A percentile compares a stretch with the other conserved stretches of the same genome.
Conservation (phyloP, 2,113 vertebrate genomes). For the Mixornis gularis region DNA sequence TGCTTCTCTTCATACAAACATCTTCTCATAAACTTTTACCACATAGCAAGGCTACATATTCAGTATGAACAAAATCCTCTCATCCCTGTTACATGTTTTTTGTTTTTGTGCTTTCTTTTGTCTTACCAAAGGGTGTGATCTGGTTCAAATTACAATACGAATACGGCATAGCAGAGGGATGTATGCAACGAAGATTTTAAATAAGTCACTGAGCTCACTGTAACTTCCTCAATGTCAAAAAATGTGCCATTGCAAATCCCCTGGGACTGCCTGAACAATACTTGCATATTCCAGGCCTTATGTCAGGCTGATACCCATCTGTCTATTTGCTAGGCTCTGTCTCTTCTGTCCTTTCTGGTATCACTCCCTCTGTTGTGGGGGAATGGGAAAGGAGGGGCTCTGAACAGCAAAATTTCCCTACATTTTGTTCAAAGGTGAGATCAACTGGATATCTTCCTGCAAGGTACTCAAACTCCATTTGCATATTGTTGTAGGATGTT, state of each 20-base stretch:
- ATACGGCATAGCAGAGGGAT: not conserved
- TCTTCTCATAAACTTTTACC: not conserved
- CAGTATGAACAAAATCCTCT: not conserved
- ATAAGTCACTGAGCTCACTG: constrained; percentile 6
- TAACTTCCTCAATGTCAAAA: constrained; percentile 40
- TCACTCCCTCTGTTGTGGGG: not conserved
- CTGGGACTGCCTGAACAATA: not conserved
- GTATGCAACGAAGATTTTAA: not conserved
- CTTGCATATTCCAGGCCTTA: constrained; percentile 28
- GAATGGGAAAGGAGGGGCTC: not conserved
- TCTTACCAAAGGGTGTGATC: not conserved
- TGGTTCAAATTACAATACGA: not conserved
- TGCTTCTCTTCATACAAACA: not conserved
- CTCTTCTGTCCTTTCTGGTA: not conserved
- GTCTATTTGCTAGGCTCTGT: not conserved
- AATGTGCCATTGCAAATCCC: constrained; percentile 5
- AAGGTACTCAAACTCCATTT: not conserved
- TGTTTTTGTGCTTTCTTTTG: not conserved
- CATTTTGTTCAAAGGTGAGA: not conserved
- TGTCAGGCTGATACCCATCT: not conserved
- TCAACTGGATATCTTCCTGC: not conserved
- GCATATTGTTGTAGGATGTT: not conserved
- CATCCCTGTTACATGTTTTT: not conserved
- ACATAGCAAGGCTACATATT: not conserved
- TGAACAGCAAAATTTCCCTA: not conserved